phyloP scores from a whole-genome alignment of 2,797 vertebrate species.

The Melanotaenia parkinsoni region DNA sequence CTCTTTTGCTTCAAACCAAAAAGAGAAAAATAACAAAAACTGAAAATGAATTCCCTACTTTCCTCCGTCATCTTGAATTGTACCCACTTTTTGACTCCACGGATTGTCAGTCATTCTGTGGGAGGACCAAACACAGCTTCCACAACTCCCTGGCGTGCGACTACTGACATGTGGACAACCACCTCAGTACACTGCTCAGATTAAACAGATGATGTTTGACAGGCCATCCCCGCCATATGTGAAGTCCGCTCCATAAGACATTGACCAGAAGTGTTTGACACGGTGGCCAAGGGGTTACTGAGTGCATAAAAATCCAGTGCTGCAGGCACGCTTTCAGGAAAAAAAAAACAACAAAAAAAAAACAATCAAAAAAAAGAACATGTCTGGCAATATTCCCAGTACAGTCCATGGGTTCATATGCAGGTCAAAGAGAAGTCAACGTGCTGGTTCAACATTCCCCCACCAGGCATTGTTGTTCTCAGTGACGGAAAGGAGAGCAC shows the following conservation, averaged over 20 bases:
- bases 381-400: conserved; percentile 69
- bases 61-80: conserved; percentile 37
- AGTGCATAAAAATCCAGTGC: conserved; percentile 71
- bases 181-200: conserved; percentile 30
- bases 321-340: conserved; percentile 61
- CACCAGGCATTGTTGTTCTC: conserved; percentile 54
- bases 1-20: conserved; percentile 52
- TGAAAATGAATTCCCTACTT: conserved; percentile 14
- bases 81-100: conserved; percentile 41
- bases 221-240: conserved; percentile 38
- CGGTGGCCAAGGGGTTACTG: conserved; percentile 45
- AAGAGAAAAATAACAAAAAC: conserved; percentile 34
- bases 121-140: conserved; percentile 39
- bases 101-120: conserved; percentile 31
- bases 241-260: conserved; percentile 58
- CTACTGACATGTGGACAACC: conserved; percentile 45
- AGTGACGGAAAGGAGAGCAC: conserved; percentile 46
- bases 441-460: conserved; percentile 59
- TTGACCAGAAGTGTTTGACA: conserved; percentile 31
- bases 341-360: conserved; percentile 42
- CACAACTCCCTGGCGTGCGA: conserved; percentile 30
- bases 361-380: conserved; percentile 40
- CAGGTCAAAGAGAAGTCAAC: conserved; percentile 66
- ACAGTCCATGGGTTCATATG: conserved; percentile 53
- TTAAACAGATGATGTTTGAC: conserved; percentile 48